Percentiles rank a stretch among this genome's conserved stretches.
These are phyloP conservation scores for Cyclina sinensis DNA, from an alignment of 1,140 invertebrate genomes.

Conservation along the genomic window DNA sequence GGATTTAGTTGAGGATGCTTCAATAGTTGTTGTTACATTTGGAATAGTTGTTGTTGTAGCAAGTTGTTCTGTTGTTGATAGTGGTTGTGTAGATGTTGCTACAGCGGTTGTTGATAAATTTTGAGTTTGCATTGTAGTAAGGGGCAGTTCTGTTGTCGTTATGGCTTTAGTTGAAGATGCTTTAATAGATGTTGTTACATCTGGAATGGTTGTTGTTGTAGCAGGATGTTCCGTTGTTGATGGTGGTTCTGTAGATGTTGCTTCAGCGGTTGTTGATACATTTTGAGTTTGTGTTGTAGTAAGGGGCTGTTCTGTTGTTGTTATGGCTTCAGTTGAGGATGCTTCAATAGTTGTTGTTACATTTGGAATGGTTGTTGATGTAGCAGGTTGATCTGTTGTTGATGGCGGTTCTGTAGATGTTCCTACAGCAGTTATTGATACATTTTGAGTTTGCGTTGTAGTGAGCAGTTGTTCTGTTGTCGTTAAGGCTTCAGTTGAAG, in stretches of 20 bases:
- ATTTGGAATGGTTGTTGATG: not conserved
- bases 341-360: not conserved
- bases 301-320: not conserved
- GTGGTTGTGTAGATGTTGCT: not conserved
- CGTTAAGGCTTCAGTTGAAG: not conserved
- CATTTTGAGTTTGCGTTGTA: not conserved
- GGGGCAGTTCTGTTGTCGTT: not conserved
- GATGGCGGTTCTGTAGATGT: not conserved
- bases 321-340: not conserved
- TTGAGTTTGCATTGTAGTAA: not conserved
- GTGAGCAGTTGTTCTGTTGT: not conserved
- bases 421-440: not conserved
- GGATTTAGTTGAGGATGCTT: not conserved
- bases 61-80: not conserved
- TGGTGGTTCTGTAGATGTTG: not conserved
- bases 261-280: not conserved
- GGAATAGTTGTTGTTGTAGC: not conserved
- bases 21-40: not conserved
- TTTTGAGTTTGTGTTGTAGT: too few species aligned
- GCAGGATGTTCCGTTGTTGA: not conserved
- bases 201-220: not conserved
- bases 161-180: not conserved
- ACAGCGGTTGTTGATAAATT: not conserved
- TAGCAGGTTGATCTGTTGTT: not conserved
- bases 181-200: not conserved